These are phyloP conservation scores for Thysanoteuthis rhombus DNA, from an alignment of 2,888 invertebrate species.

Conservation along the genomic window DNA sequence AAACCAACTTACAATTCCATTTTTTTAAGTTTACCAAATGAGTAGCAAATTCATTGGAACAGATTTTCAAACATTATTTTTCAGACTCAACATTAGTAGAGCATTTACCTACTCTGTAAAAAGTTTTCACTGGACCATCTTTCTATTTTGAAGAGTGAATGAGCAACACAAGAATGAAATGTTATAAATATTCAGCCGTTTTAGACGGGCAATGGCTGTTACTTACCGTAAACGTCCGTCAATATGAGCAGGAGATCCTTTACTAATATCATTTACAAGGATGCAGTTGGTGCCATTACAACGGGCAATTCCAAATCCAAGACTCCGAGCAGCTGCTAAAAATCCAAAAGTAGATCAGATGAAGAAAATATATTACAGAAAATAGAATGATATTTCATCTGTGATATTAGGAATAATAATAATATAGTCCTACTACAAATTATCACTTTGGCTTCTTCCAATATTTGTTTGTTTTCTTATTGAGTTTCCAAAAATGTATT, in stretches of 20 bases:
- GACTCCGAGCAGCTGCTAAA: conserved; percentile 42
- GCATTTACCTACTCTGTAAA: too few species aligned
- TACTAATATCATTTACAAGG: conserved; percentile 56
- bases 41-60: background rate
- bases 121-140: too few species aligned
- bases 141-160: too few species aligned
- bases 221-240: conserved; percentile 64
- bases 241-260: conserved; percentile 53
- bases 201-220: conserved; percentile 34
- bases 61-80: background rate
- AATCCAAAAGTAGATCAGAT: conserved; percentile 42
- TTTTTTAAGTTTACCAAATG: background rate
- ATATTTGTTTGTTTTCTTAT: too few species aligned
- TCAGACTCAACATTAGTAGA: too few species aligned
- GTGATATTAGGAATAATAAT: too few species aligned
- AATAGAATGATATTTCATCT: too few species aligned
- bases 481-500: too few species aligned
- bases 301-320: conserved; percentile 58
- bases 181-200: too few species aligned
- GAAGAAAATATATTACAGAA: background rate
- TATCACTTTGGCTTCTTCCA: too few species aligned
- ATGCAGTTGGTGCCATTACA: conserved; percentile 57
- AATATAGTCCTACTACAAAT: too few species aligned
- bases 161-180: too few species aligned
- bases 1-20: background rate